A percentile compares a stretch with the other conserved stretches of the same genome.
These are phyloP conservation scores for Stichodactyla helianthus DNA, from an alignment of 64 coral and sea anemone species.

Conservation along the genomic window DNA sequence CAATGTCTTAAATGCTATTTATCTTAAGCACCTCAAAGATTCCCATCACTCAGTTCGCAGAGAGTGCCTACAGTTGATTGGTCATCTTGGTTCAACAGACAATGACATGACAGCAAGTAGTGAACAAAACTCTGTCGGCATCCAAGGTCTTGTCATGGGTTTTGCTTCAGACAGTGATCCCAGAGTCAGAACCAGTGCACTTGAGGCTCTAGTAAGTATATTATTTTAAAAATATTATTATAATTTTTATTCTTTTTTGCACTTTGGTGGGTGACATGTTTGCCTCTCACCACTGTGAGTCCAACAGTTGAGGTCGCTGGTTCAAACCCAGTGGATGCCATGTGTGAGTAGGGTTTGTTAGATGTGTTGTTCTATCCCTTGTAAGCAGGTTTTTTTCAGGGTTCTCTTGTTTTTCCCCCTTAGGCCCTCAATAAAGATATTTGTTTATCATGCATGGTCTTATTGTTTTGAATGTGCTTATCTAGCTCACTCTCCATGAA, in stretches of 20 bases:
- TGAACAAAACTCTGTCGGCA: constrained; percentile 15
- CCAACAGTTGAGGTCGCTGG: no score
- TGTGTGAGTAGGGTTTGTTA: no score
- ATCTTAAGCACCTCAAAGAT: constrained; percentile 69
- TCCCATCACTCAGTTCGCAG: constrained; percentile 76
- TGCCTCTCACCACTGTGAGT: no score
- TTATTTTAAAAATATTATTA: background rate
- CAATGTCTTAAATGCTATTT: background rate
- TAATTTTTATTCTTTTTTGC: background rate
- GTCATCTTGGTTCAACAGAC: constrained; percentile 35
- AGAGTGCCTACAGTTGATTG: constrained; percentile 82
- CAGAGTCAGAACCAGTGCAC: constrained; percentile 81
- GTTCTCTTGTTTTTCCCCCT: no score
- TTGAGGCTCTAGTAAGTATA: constrained; percentile 77
- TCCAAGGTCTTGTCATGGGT: constrained; percentile 58
- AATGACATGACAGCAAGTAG: constrained; percentile 10
- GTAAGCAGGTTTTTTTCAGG: no score
- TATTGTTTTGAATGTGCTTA: no score
- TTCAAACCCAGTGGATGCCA: no score
- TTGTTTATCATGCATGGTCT: no score
- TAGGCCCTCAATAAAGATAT: no score
- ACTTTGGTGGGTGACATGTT: no score
- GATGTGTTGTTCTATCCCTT: no score
- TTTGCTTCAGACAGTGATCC: constrained; percentile 89
- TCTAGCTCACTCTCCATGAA: constrained; percentile 84